Percentiles rank a stretch among this genome's conserved stretches.
Evolutionary conservation across 2,113 vertebrate species (phyloP).

Genomic region (Rhea pennata): DNA sequence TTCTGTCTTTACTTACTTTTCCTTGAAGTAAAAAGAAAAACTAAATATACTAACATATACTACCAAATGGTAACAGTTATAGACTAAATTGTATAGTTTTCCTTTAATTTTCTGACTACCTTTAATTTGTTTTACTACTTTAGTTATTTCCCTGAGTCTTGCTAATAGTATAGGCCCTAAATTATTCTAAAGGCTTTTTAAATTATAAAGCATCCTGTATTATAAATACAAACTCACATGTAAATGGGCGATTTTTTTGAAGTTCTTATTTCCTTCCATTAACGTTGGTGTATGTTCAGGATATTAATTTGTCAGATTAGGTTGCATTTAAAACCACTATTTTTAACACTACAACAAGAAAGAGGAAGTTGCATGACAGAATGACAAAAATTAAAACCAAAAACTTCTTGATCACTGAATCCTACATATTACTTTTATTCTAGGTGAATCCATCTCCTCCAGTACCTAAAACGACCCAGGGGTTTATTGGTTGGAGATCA

Average conservation of each 20-base stretch:
- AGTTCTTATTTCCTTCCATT: neutral
- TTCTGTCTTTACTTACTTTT: neutral
- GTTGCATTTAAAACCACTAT: neutral
- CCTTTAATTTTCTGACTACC: neutral
- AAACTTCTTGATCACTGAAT: neutral
- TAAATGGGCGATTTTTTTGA: neutral
- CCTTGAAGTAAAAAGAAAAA: neutral
- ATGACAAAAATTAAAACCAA: neutral
- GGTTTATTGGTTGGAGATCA: constrained; percentile 89
- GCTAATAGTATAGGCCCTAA: neutral
- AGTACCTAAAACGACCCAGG: constrained; percentile 84
- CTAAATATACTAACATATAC: neutral
- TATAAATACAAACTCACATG: neutral
- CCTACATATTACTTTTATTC: neutral
- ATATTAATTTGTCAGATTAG: neutral
- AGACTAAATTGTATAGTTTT: neutral
- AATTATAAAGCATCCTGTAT: neutral
- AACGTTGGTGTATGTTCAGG: neutral
- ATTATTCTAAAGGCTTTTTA: neutral
- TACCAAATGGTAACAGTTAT: neutral
- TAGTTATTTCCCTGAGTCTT: neutral
- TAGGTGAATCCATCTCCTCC: constrained; percentile 85
- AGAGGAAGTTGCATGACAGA: neutral
- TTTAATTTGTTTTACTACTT: neutral
- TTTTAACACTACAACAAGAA: neutral